A percentile compares a stretch with the other conserved stretches of the same genome.
Conservation (phyloP, 2,888 invertebrate genomes). For the Chaetogeoica ovagalla region DNA sequence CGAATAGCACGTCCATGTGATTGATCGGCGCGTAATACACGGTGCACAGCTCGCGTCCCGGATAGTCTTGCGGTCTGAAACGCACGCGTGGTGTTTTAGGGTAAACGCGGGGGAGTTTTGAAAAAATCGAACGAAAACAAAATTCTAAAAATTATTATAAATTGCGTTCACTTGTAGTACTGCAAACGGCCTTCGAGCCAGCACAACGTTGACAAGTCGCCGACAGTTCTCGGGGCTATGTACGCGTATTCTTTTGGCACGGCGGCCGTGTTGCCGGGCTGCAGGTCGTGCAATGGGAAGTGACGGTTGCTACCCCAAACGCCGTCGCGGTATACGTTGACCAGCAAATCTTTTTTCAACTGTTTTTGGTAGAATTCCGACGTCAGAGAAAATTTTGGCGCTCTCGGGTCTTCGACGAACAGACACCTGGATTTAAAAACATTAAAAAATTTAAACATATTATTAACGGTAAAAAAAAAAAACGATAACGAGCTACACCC, state of each 20-base stretch:
- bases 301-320: conserved; percentile 82
- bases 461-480: neutral
- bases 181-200: conserved; percentile 63
- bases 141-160: too few relatives aligned
- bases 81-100: too few relatives aligned
- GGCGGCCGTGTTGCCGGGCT: conserved; percentile 61
- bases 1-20: conserved; percentile 97
- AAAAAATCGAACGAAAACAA: too few relatives aligned
- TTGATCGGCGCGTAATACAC: conserved; percentile 94
- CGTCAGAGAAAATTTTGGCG: conserved; percentile 47
- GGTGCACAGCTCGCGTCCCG: conserved; percentile 71
- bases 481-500: too few relatives aligned
- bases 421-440: conserved; percentile 23
- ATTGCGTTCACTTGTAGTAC: conserved; percentile 33
- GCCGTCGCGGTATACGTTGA: conserved; percentile 74
- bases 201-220: conserved; percentile 80
- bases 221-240: conserved; percentile 75
- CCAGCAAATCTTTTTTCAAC: conserved; percentile 72
- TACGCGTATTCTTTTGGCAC: conserved; percentile 70
- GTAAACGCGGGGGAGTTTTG: too few relatives aligned
- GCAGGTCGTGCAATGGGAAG: conserved; percentile 63
- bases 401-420: conserved; percentile 53
- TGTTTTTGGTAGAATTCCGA: conserved; percentile 67
- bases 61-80: conserved; percentile 59
- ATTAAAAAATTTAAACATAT: neutral